Conservation (phyloP, 64 coral and sea anemone genomes). For the Stylophora pistillata region DNA sequence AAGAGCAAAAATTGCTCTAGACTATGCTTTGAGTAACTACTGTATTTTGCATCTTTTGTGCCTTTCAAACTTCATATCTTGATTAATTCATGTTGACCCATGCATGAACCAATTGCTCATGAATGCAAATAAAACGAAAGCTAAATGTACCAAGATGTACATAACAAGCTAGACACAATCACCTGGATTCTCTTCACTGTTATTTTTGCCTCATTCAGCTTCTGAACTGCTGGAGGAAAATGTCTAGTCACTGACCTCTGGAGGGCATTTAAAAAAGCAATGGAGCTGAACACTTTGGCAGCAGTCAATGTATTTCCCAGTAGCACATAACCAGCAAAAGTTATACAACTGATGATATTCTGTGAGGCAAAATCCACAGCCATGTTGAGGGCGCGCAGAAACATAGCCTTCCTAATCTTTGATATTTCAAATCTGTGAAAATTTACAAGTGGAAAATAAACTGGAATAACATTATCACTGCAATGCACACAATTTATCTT, state of each 20-base stretch:
- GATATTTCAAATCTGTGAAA: conserved; percentile 63
- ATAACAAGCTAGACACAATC: not conserved
- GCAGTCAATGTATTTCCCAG: conserved; percentile 63
- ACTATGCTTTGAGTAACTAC: no score
- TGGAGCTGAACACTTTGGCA: conserved; percentile 68
- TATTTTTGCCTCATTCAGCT: conserved; percentile 35
- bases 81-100: no score
- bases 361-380: conserved; percentile 57
- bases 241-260: conserved; percentile 51
- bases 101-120: no score
- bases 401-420: conserved; percentile 47
- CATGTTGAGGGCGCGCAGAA: conserved; percentile 57
- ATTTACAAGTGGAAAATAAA: not conserved
- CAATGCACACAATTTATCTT: no score
- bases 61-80: no score
- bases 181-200: conserved; percentile 70
- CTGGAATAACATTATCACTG: not conserved
- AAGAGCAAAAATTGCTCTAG: no score
- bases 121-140: not conserved
- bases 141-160: not conserved
- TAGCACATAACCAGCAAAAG: conserved; percentile 55
- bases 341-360: conserved; percentile 63
- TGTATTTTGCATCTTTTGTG: no score
- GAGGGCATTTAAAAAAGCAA: conserved; percentile 57
- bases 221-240: conserved; percentile 65